Percentiles rank a stretch among this genome's conserved stretches.
Evolutionary conservation across 2,888 invertebrate genomes (phyloP).

Genomic region (Acrobasis consociella): DNA sequence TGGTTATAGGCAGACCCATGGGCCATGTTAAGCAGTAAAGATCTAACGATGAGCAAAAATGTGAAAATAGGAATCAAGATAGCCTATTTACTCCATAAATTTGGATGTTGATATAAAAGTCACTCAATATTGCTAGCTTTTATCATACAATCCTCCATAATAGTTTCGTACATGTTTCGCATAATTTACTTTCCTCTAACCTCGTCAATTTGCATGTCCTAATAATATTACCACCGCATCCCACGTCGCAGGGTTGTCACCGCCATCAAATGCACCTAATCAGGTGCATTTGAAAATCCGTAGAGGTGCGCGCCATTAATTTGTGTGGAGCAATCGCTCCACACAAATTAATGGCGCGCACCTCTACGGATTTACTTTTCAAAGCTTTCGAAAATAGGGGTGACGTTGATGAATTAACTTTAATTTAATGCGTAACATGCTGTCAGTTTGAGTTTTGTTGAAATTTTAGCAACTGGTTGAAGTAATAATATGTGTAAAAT

Average conservation of each 20-base stretch:
- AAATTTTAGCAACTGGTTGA: neutral
- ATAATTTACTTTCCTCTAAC: no score
- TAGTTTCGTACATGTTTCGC: neutral
- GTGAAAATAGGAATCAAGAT: no score
- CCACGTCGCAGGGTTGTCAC: conserved; percentile 16
- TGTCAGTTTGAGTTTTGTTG: neutral
- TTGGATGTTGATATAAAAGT: no score
- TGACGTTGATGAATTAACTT: conserved; percentile 39
- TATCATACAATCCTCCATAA: no score
- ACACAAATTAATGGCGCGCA: conserved; percentile 30
- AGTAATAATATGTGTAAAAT: neutral
- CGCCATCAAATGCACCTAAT: conserved; percentile 34
- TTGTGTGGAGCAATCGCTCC: conserved; percentile 32
- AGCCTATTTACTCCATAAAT: no score
- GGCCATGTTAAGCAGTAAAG: no score
- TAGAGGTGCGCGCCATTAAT: conserved; percentile 26
- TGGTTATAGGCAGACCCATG: no score
- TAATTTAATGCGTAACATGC: neutral
- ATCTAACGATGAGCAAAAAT: no score
- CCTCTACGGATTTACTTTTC: conserved; percentile 1
- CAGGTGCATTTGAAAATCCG: conserved; percentile 23
- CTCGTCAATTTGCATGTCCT: neutral
- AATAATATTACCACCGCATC: neutral
- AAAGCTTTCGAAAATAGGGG: conserved; percentile 30
- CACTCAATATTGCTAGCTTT: no score